phyloP scores from a whole-genome alignment of 2,797 vertebrate species.

The Brachymystax lenok region DNA sequence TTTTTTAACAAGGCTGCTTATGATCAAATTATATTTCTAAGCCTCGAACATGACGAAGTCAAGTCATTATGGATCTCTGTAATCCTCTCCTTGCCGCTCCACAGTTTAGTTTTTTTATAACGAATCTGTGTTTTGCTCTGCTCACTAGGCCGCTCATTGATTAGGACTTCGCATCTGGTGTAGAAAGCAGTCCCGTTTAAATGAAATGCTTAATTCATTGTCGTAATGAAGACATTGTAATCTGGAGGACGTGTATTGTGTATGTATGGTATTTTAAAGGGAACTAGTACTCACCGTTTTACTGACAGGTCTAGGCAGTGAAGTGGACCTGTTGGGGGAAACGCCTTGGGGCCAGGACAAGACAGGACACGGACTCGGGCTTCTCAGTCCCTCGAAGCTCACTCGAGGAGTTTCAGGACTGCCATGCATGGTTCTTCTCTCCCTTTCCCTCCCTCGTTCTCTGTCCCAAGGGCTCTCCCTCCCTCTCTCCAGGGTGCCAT shows the following conservation, averaged over 20 bases:
- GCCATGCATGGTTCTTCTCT: conserved; percentile 46
- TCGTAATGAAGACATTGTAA: neutral
- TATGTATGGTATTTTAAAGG: neutral
- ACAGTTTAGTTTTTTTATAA: neutral
- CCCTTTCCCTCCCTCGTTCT: conserved; percentile 59
- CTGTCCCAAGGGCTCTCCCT: conserved; percentile 18
- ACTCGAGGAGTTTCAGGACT: conserved; percentile 32
- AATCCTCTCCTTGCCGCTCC: neutral
- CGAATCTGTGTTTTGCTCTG: neutral
- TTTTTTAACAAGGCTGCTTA: neutral
- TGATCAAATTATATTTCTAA: neutral
- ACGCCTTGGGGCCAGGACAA: conserved; percentile 66
- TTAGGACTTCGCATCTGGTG: neutral
- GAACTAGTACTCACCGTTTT: conserved; percentile 69
- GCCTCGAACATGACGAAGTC: neutral
- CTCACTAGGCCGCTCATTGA: neutral
- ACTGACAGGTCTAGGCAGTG: conserved; percentile 75
- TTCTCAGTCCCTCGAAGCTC: conserved; percentile 47
- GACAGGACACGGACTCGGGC: conserved; percentile 56
- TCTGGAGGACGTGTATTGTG: neutral
- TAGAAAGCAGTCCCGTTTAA: neutral
- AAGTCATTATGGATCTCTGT: neutral
- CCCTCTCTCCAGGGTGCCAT: conserved; percentile 48
- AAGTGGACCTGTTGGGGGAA: conserved; percentile 74
- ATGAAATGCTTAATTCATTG: neutral